phyloP scores from a whole-genome alignment of 2,888 invertebrate species.

The Anthoptus insignis region DNA sequence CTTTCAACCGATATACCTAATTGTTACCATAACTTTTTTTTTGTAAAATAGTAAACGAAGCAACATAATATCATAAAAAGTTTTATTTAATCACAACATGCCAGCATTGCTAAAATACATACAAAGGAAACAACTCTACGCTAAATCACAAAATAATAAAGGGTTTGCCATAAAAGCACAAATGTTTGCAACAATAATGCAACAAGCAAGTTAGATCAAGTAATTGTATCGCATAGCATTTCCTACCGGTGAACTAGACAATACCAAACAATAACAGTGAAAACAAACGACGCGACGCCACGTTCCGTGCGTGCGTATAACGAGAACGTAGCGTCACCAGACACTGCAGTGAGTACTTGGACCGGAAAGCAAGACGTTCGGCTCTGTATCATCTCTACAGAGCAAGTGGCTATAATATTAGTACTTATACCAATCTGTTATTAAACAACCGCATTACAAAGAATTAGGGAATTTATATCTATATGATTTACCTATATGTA shows the following conservation, averaged over 20 bases:
- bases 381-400: slow-evolving; percentile 18
- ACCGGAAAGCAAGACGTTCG: slow-evolving; percentile 20
- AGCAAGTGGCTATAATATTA: slow-evolving; percentile 1
- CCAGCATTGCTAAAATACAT: neutral
- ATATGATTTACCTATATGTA: no score
- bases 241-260: slow-evolving; percentile 28
- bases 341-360: neutral
- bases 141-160: slow-evolving; percentile 1
- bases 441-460: no score
- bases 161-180: neutral
- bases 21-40: no score
- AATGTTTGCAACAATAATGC: neutral
- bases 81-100: neutral
- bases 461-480: no score
- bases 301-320: neutral
- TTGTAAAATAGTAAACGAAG: no score
- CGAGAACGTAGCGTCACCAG: slow-evolving; percentile 12
- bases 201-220: neutral
- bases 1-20: no score
- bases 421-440: no score
- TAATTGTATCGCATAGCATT: slow-evolving; percentile 32
- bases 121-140: neutral
- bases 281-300: neutral
- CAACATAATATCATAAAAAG: neutral
- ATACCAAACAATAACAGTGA: slow-evolving; percentile 32